A percentile compares a stretch with the other conserved stretches of the same genome.
These are phyloP conservation scores for Chamaetylas fuelleborni DNA, from an alignment of 2,113 vertebrate species.

Conservation along the genomic window DNA sequence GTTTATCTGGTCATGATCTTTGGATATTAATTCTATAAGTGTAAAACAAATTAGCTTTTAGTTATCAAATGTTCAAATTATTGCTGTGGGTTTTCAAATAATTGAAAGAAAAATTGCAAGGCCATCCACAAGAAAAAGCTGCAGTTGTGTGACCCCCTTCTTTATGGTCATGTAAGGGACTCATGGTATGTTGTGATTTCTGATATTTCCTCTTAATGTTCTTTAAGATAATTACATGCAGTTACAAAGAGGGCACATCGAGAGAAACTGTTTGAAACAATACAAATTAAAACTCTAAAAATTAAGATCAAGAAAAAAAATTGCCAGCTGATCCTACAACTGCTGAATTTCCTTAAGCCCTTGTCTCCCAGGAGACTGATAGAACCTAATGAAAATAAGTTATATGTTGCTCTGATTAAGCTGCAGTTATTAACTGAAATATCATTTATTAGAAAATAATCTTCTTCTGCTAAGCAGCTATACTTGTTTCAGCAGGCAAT, in stretches of 20 bases:
- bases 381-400: constrained; percentile 6
- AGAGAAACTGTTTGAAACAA: not conserved
- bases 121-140: not conserved
- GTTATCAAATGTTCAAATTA: not conserved
- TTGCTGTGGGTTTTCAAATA: not conserved
- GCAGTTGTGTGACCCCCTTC: not conserved
- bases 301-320: not conserved
- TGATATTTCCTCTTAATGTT: not conserved
- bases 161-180: not conserved
- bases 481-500: not conserved
- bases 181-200: not conserved
- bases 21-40: not conserved
- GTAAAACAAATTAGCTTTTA: not conserved
- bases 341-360: not conserved
- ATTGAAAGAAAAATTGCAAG: not conserved
- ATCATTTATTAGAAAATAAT: not conserved
- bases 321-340: not conserved
- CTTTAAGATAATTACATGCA: not conserved
- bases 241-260: not conserved
- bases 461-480: not conserved
- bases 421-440: not conserved
- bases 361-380: not conserved
- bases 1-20: not conserved
- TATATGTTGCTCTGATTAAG: not conserved
- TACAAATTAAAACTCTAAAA: not conserved